Percentiles rank a stretch among this genome's conserved stretches.
phyloP scores from a whole-genome alignment of 1,140 invertebrate genomes.

The Drosophila busckii region DNA sequence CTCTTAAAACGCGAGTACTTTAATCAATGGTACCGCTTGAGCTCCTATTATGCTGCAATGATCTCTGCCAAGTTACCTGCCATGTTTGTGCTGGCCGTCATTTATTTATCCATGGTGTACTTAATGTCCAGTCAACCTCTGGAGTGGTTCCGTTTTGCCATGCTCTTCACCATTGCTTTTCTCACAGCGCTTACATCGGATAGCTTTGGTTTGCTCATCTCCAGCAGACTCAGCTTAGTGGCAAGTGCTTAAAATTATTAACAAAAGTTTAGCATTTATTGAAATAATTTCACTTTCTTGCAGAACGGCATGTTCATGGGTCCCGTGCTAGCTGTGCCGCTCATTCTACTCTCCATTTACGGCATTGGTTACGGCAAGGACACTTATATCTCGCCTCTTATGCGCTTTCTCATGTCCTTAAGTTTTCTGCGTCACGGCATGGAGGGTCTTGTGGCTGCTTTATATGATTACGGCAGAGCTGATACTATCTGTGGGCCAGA shows the following conservation, averaged over 20 bases:
- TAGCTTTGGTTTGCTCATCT: conserved; percentile 86
- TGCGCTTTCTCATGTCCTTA: conserved; percentile 87
- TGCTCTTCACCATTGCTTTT: conserved; percentile 85
- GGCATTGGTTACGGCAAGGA: conserved; percentile 85
- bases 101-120: conserved; percentile 91
- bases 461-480: conserved; percentile 87
- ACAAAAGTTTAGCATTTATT: background rate
- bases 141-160: conserved; percentile 85
- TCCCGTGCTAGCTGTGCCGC: conserved; percentile 85
- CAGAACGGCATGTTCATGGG: conserved; percentile 90
- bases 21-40: conserved; percentile 95
- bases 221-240: conserved; percentile 85
- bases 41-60: conserved; percentile 93
- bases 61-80: conserved; percentile 86
- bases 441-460: conserved; percentile 87
- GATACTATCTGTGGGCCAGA: conserved; percentile 84
- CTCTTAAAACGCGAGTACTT: conserved; percentile 94
- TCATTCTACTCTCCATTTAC: conserved; percentile 88
- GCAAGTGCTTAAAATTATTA: conserved; percentile 80
- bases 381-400: conserved; percentile 82
- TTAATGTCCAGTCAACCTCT: conserved; percentile 91
- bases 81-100: conserved; percentile 86
- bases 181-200: conserved; percentile 87
- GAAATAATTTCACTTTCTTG: background rate
- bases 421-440: conserved; percentile 89